Evolutionary conservation across 2,113 vertebrate genomes (phyloP), one percentile per base, ranked within the genome.

Genomic region (Hydrolagus affinis): DNA sequence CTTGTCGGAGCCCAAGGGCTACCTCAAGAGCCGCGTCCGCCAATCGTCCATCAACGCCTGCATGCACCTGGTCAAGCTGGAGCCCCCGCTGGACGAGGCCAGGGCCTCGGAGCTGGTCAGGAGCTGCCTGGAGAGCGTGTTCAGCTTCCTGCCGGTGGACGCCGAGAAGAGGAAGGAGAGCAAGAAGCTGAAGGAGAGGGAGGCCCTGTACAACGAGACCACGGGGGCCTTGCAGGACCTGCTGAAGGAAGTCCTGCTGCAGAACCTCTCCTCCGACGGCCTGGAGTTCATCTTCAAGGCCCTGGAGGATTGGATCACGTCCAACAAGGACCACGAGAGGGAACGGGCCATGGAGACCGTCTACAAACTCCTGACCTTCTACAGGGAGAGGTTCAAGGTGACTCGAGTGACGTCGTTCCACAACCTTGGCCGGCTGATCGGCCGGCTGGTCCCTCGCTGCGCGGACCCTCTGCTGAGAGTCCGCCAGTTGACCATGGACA

Each of bases 251-350:
- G 85, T 96, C 0, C 87, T 98, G 57, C 88, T 80, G 64, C 93
- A 88, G 71, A 93, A 94, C 89, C 86, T 96, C 87, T 96, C 91
- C 1, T 96, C 97, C 0, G 94, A 93, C 0, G 94, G 96, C 32
- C 92, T 98, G 86, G 95, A 98, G 91, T 86, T 89, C 87, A 89
- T 98, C 87, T 95, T 97, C 64, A 95, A 96, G 97, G 95, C 96
- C 86, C 89, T 98, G 83, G 94, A 95, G 62, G 91, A 93, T 0
- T 97, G 96, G 96, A 89, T 97, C 89, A 93, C 90, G 88, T 97
- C 97, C 0, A 87, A 69, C 1, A 91, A 90, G 70, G 94, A 95
- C 25, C 93, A 95, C 0, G 96, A 98, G 91, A 91, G 97, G 72
- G 93, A 93, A 85, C 88, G 95, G 7, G 95, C 95, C 0, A 86